These are phyloP conservation scores for Drosophila elegans DNA, from an alignment of 1,140 invertebrate species.

Conservation along the genomic window DNA sequence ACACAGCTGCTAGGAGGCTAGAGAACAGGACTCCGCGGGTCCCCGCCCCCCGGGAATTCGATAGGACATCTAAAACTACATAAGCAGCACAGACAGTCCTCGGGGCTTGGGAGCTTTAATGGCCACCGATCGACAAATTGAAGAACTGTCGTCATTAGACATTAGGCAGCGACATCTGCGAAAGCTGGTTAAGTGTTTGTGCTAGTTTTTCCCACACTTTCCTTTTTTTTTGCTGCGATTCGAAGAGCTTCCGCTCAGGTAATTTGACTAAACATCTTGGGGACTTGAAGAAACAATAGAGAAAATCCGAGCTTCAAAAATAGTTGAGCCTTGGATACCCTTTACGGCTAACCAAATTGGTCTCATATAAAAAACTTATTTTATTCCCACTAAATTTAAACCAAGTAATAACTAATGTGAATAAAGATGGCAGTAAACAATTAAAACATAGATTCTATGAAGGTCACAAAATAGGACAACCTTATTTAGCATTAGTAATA, in stretches of 20 bases:
- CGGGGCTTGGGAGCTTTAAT: not conserved
- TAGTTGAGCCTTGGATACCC: not conserved
- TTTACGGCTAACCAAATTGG: not conserved
- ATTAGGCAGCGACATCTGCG: slow-evolving; percentile 19
- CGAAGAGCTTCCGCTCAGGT: slow-evolving; percentile 26
- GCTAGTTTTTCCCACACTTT: slow-evolving; percentile 18
- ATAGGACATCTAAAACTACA: slow-evolving; percentile 32
- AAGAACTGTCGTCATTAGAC: slow-evolving; percentile 77
- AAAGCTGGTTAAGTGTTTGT: slow-evolving; percentile 31
- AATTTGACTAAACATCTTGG: slow-evolving; percentile 46
- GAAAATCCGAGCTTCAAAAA: not conserved
- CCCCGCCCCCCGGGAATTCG: slow-evolving; percentile 9
- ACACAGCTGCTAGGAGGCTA: slow-evolving; percentile 54
- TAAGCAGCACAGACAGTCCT: slow-evolving; percentile 28
- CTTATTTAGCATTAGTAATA: too few species aligned
- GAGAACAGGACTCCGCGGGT: not conserved
- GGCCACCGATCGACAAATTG: slow-evolving; percentile 71
- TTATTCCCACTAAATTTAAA: too few species aligned
- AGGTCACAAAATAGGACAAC: too few species aligned
- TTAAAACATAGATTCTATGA: too few species aligned
- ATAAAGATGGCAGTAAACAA: too few species aligned
- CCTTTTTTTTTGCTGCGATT: slow-evolving; percentile 2
- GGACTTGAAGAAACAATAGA: not conserved
- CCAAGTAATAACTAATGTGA: too few species aligned
- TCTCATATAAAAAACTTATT: too few species aligned